These are phyloP conservation scores for Heteropelma amictum DNA, from an alignment of 2,888 invertebrate species.

Conservation along the genomic window DNA sequence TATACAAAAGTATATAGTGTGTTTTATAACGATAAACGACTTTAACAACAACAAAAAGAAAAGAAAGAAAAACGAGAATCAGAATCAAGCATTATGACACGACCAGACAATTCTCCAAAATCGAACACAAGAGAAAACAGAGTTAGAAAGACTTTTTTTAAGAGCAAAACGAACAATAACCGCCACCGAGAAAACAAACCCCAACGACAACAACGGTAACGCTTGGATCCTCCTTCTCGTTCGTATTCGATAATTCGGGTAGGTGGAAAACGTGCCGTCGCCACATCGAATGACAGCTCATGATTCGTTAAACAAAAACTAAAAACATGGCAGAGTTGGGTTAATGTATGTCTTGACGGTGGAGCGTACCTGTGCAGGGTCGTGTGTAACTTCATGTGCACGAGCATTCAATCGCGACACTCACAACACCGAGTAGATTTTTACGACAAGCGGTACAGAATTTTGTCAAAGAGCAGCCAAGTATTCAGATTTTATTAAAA, in stretches of 20 bases:
- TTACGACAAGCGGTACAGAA: too few species aligned
- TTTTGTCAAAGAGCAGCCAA: too few species aligned
- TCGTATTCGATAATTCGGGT: slow-evolving; percentile 10
- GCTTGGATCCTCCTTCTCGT: slow-evolving; percentile 40
- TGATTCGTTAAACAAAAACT: too few species aligned
- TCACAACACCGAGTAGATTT: too few species aligned
- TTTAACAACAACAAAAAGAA: slow-evolving; percentile 28
- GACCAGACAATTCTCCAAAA: slow-evolving; percentile 15
- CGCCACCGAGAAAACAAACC: slow-evolving; percentile 12
- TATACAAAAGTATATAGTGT: slow-evolving; percentile 31
- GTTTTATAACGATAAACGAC: slow-evolving; percentile 52
- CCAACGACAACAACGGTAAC: slow-evolving; percentile 22
- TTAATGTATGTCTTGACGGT: neutral
- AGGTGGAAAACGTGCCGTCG: slow-evolving; percentile 28
- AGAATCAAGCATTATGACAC: slow-evolving; percentile 32
- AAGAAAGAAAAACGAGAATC: slow-evolving; percentile 21
- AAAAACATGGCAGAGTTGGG: neutral
- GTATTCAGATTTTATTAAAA: too few species aligned
- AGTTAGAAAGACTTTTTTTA: too few species aligned
- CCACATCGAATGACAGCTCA: slow-evolving; percentile 18
- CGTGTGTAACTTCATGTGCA: too few species aligned
- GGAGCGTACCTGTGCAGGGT: neutral
- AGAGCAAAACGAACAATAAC: slow-evolving; percentile 12
- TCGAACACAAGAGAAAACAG: too few species aligned
- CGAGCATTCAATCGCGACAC: too few species aligned